Evolutionary conservation across 2,113 vertebrate genomes (phyloP).

Genomic region (Vulpes vulpes): DNA sequence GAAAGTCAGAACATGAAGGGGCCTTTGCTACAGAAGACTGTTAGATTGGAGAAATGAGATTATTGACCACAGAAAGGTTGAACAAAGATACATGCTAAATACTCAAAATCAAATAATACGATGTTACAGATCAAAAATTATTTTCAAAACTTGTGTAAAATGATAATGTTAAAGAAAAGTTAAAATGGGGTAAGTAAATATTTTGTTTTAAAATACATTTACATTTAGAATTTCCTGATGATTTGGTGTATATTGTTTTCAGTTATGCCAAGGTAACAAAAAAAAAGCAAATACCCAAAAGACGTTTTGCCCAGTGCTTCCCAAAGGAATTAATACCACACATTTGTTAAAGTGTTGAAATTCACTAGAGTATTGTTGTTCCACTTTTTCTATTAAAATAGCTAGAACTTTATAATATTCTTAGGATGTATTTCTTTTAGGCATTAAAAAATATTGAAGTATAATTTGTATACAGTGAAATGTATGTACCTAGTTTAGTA

Average conservation of each 20-base stretch:
- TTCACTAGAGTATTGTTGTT: neutral
- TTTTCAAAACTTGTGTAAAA: neutral
- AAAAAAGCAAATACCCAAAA: neutral
- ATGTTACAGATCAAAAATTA: neutral
- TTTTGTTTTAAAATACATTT: conserved; percentile 29
- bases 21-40: neutral
- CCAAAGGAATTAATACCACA: neutral
- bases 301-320: neutral
- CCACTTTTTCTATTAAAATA: conserved; percentile 21
- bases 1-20: neutral
- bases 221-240: conserved; percentile 24
- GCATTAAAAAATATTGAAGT: neutral
- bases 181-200: neutral
- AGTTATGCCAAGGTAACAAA: neutral
- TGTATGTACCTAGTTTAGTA: neutral
- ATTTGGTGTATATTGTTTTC: neutral
- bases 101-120: neutral
- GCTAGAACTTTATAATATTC: conserved; percentile 6
- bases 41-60: neutral
- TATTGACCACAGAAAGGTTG: neutral
- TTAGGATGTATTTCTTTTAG: neutral
- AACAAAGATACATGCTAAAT: neutral
- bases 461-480: neutral
- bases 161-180: neutral
- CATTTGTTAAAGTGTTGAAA: neutral